Conservation (phyloP, 2,888 invertebrate species). For the Yponomeuta evonymella region DNA sequence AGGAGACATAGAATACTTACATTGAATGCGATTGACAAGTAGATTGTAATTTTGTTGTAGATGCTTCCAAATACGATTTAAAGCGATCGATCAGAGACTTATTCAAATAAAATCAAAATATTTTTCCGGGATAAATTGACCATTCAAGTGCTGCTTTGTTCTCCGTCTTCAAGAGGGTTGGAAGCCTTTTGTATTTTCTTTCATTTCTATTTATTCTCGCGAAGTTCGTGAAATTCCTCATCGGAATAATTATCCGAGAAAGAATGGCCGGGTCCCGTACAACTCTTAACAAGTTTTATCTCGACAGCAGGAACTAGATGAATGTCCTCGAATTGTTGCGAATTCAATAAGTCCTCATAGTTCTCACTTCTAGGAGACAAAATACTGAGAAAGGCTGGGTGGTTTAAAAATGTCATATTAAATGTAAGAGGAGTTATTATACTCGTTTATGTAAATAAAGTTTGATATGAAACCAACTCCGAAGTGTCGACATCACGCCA, state of each 20-base stretch:
- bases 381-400: too few relatives aligned
- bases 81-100: too few relatives aligned
- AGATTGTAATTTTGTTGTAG: too few relatives aligned
- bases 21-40: too few relatives aligned
- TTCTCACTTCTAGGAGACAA: too few relatives aligned
- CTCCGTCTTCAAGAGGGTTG: background rate
- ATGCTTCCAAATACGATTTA: too few relatives aligned
- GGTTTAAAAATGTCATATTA: background rate
- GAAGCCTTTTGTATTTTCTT: background rate
- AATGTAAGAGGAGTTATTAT: too few relatives aligned
- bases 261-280: background rate
- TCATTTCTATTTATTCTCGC: background rate
- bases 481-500: too few relatives aligned
- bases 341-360: background rate
- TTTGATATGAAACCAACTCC: too few relatives aligned
- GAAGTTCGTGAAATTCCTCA: background rate
- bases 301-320: background rate
- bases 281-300: background rate
- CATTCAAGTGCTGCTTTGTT: background rate
- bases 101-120: background rate
- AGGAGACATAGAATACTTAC: too few relatives aligned
- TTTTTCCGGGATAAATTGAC: background rate
- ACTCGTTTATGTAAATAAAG: too few relatives aligned
- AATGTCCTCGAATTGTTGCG: background rate
- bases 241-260: background rate